Conservation (phyloP, 2,797 vertebrate species). For the Eupleurogrammus muticus region DNA sequence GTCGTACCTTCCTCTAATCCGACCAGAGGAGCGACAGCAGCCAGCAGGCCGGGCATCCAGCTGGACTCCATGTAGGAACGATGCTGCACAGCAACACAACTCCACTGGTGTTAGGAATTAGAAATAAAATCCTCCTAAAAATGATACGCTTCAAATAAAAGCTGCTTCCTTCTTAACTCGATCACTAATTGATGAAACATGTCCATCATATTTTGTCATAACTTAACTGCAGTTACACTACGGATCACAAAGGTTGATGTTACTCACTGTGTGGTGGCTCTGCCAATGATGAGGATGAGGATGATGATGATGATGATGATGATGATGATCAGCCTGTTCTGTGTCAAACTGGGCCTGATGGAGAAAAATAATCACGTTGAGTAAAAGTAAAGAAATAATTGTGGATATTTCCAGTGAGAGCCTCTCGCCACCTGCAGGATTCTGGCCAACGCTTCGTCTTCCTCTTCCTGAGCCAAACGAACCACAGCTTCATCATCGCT, state of each 20-base stretch:
- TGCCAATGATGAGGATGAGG: constrained; percentile 40
- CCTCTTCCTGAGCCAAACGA: constrained; percentile 76
- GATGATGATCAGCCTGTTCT: constrained; percentile 66
- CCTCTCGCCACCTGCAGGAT: constrained; percentile 78
- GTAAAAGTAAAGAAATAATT: too few species aligned
- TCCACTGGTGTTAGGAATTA: too few species aligned
- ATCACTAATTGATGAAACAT: too few species aligned
- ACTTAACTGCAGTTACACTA: too few species aligned
- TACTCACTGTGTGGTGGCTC: constrained; percentile 44
- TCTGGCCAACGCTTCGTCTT: constrained; percentile 81
- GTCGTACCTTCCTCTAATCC: constrained; percentile 33
- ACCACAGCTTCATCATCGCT: constrained; percentile 76
- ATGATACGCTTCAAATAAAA: too few species aligned
- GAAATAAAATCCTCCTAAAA: too few species aligned
- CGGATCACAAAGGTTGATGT: too few species aligned
- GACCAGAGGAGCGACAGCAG: constrained; percentile 51
- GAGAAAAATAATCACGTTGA: background rate
- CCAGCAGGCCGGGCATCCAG: constrained; percentile 65
- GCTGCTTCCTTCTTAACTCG: too few species aligned
- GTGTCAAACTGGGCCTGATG: constrained; percentile 81
- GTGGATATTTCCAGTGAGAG: too few species aligned
- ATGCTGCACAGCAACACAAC: constrained; percentile 37
- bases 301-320: constrained; percentile 25
- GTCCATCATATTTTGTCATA: too few species aligned
- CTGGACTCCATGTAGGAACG: constrained; percentile 34